A percentile compares a stretch with the other conserved stretches of the same genome.
Evolutionary conservation across 2,797 vertebrate genomes (phyloP).

Genomic region (Bovichtus variegatus): DNA sequence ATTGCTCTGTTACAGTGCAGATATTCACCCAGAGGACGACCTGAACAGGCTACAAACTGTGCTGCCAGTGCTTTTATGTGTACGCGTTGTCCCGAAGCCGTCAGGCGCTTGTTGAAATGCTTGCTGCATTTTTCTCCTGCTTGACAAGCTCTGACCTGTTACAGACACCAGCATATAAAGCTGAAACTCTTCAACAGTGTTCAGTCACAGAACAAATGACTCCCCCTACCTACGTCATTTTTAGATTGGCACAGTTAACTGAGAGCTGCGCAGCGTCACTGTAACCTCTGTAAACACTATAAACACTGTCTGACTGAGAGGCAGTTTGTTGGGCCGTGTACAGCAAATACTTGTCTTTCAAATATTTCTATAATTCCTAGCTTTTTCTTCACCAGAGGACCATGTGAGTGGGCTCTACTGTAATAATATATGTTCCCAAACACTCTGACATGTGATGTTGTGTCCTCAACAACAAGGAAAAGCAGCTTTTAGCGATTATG

Average conservation of each 20-base stretch:
- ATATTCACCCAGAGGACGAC: neutral
- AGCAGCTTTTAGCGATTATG: no score
- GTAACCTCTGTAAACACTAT: no score
- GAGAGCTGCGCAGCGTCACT: neutral
- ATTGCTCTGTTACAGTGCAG: neutral
- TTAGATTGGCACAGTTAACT: neutral
- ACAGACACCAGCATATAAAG: slow-evolving; percentile 31
- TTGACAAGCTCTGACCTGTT: slow-evolving; percentile 72
- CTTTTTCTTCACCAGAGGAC: neutral
- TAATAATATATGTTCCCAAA: neutral
- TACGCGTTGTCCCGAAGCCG: slow-evolving; percentile 22
- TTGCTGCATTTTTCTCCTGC: slow-evolving; percentile 62
- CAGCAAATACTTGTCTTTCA: neutral
- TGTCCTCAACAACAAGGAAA: neutral
- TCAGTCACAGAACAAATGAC: slow-evolving; percentile 1
- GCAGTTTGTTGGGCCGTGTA: neutral
- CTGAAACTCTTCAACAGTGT: slow-evolving; percentile 23
- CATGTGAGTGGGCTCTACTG: neutral
- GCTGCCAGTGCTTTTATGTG: slow-evolving; percentile 9
- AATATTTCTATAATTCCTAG: slow-evolving; percentile 2
- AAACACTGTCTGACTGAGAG: neutral
- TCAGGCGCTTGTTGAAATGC: slow-evolving; percentile 31
- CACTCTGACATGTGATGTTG: neutral
- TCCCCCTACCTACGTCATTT: no score
- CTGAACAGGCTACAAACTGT: slow-evolving; percentile 39